These are phyloP conservation scores for Tilapia sparmanii DNA, from an alignment of 2,113 vertebrate species.

Conservation along the genomic window DNA sequence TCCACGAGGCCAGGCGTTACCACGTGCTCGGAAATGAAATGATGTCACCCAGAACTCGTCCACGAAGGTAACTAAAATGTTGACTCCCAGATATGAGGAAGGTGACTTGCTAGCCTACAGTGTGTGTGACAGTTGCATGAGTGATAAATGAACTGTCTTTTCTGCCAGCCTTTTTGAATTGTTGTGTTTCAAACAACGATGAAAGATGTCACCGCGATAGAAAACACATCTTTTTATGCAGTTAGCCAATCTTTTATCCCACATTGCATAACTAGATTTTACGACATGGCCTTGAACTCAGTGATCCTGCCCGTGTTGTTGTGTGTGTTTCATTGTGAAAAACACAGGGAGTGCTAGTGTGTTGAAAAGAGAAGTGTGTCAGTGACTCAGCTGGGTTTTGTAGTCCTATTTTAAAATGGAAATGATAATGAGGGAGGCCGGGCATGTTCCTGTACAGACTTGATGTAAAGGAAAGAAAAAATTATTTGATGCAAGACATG, in stretches of 20 bases:
- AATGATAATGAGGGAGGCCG: constrained; percentile 14
- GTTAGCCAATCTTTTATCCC: not conserved
- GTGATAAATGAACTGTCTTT: not conserved
- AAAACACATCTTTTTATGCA: not conserved
- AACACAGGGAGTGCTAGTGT: constrained; percentile 21
- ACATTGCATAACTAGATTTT: not conserved
- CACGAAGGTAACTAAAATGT: constrained; percentile 80
- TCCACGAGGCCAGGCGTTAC: constrained; percentile 94
- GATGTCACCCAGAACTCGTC: constrained; percentile 96
- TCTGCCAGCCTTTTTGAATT: not conserved
- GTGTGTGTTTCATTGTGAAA: not conserved
- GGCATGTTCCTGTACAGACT: constrained; percentile 37
- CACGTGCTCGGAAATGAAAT: constrained; percentile 98
- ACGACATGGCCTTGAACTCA: not conserved
- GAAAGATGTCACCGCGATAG: not conserved
- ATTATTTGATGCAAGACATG: constrained; percentile 15
- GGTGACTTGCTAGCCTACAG: not conserved
- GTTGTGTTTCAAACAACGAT: not conserved
- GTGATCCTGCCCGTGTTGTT: not conserved
- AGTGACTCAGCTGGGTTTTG: not conserved
- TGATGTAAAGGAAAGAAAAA: not conserved
- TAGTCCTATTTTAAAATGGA: constrained; percentile 39
- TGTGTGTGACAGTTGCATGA: not conserved
- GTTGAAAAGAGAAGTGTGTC: constrained; percentile 12
- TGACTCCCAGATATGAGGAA: not conserved